A percentile compares a stretch with the other conserved stretches of the same genome.
phyloP scores from a whole-genome alignment of 2,888 invertebrate species.

The Serripes groenlandicus region DNA sequence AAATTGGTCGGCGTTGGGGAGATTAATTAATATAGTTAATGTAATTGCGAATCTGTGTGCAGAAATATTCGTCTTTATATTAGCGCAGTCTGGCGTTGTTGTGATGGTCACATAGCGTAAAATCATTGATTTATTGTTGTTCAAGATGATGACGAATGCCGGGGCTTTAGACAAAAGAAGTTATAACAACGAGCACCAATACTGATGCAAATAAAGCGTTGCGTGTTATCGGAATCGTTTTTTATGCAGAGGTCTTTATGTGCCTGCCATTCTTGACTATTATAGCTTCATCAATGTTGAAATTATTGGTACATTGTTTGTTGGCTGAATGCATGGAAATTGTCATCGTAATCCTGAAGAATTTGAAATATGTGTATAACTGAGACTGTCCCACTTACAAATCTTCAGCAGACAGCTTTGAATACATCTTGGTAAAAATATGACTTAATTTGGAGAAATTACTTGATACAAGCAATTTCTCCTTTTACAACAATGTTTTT shows the following conservation, averaged over 20 bases:
- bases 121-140: constrained; percentile 36
- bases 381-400: no score
- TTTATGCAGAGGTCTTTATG: constrained; percentile 19
- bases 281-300: constrained; percentile 16
- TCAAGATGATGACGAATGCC: constrained; percentile 27
- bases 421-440: no score
- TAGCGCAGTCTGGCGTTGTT: constrained; percentile 31
- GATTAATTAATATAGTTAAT: constrained; percentile 54
- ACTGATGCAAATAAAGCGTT: constrained; percentile 24
- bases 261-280: constrained; percentile 12
- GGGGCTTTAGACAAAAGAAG: constrained; percentile 25
- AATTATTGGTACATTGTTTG: constrained; percentile 1
- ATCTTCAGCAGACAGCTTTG: no score
- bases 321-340: background rate
- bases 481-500: no score
- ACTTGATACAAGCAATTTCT: no score
- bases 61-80: constrained; percentile 38
- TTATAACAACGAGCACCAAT: constrained; percentile 23
- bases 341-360: no score
- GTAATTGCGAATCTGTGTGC: constrained; percentile 48
- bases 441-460: no score
- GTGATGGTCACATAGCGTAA: constrained; percentile 23
- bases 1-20: constrained; percentile 24
- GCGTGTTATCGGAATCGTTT: constrained; percentile 26
- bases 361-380: no score